These are phyloP conservation scores for Nowickia ferox DNA, from an alignment of 2,888 invertebrate genomes.

Conservation along the genomic window DNA sequence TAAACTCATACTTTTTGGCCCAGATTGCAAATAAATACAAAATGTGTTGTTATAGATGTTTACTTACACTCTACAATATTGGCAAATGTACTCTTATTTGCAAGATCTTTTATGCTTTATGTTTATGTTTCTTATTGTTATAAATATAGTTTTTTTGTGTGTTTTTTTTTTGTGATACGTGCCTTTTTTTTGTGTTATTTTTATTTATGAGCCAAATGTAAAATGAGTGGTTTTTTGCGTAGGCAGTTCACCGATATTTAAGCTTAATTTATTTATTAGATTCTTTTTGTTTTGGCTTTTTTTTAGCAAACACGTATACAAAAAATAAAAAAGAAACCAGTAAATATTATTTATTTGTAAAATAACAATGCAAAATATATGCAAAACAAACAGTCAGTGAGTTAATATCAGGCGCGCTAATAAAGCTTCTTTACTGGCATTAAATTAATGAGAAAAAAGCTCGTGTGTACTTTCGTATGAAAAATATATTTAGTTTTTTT, in stretches of 20 bases:
- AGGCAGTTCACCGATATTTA: conserved; percentile 68
- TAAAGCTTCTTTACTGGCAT: no score
- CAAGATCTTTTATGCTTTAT: conserved; percentile 28
- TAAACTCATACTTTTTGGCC: neutral
- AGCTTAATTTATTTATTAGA: conserved; percentile 54
- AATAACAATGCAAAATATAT: conserved; percentile 14
- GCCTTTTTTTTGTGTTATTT: neutral
- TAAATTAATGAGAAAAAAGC: conserved; percentile 19
- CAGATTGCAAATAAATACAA: neutral
- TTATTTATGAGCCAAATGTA: conserved; percentile 62
- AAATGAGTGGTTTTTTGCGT: conserved; percentile 63
- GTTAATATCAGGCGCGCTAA: neutral
- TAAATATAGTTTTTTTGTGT: neutral
- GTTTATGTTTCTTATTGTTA: conserved; percentile 1
- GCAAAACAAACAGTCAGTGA: conserved; percentile 1
- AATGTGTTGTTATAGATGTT: conserved; percentile 9
- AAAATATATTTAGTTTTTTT: neutral
- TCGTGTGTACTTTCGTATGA: neutral
- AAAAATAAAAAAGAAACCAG: neutral
- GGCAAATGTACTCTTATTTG: conserved; percentile 29
- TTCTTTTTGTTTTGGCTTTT: conserved; percentile 10
- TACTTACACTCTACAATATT: conserved; percentile 22
- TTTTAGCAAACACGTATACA: conserved; percentile 4
- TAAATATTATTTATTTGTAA: conserved; percentile 42
- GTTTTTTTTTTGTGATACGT: neutral